Evolutionary conservation across 2,888 invertebrate species (phyloP), one percentile per base, ranked within the genome.

Genomic region (Bombylius discolor): DNA sequence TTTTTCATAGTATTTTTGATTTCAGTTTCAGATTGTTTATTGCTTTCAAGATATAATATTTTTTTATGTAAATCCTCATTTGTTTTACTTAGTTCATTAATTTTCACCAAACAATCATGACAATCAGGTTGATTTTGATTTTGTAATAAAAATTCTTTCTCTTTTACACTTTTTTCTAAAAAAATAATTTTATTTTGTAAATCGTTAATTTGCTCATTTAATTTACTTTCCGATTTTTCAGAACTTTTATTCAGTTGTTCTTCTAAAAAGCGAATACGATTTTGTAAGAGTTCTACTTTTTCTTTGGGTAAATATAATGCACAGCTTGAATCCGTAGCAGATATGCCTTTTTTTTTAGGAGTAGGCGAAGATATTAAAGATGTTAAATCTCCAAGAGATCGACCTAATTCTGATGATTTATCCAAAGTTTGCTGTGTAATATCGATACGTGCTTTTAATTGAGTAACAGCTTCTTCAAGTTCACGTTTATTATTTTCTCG

Each of bases 161-260:
- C 23, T 23, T 23, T 23, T 23, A 23, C 23, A 23, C 23, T 23
- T 23, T 36, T 36, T 36, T 36, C 36, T 9, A 36, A 36, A 36
- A 8, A 6, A 36, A 8, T 36, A 9, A 36, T 36, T 36, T 36
- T 36, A 8, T 36, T 36, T 36, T 36, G 36, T 36, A 36, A 36
- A 36, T 44, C 42, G 5, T 23, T 77, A 50, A 79, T 68, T 61
- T 76, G 77, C n/a, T 69, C 68, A 59, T 68, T 67, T 62, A 70
- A 68, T 74, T 89, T 88, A 71, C 83, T 77, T 13, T 78, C 76
- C 36, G 85, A 76, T 34, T 45, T 33, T 14, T 53, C 42, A 12
- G 60, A 61, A 52, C 69, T 68, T 49, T 69, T 70, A 31, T 69
- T 71, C 55, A 74, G 60, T 50, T 71, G 69, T 44, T 69, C 70